Percentiles rank a stretch among this genome's conserved stretches.
Evolutionary conservation across 2,113 vertebrate species (phyloP).

Genomic region (Panthera leo): DNA sequence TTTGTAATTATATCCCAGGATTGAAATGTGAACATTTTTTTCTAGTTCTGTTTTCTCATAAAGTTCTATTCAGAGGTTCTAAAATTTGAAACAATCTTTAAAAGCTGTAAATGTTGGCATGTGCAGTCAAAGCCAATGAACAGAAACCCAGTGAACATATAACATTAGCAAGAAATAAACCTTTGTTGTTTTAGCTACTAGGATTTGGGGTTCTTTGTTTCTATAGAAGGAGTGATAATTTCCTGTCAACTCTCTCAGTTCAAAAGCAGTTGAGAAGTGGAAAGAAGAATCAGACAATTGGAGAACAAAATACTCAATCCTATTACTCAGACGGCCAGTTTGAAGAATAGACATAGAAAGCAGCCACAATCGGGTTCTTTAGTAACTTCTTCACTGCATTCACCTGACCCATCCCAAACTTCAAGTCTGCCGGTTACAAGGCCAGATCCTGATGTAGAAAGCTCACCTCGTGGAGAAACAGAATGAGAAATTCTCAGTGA

Average conservation of each 20-base stretch:
- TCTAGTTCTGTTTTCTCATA: constrained; percentile 28
- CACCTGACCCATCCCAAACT: not conserved
- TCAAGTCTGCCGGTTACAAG: not conserved
- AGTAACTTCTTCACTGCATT: not conserved
- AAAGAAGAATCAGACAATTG: not conserved
- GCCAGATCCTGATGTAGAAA: not conserved
- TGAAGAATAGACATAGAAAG: not conserved
- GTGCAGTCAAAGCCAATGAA: not conserved
- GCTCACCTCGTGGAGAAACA: not conserved
- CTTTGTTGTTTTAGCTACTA: not conserved
- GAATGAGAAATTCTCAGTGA: not conserved
- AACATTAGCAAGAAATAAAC: not conserved
- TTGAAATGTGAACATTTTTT: constrained; percentile 25
- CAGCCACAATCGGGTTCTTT: not conserved
- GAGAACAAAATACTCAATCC: not conserved
- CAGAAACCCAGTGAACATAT: not conserved
- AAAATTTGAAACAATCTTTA: constrained; percentile 19
- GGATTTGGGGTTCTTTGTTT: not conserved
- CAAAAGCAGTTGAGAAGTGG: not conserved
- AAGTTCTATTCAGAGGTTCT: not conserved
- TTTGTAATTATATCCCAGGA: not conserved
- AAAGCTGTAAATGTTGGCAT: not conserved
- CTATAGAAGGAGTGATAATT: not conserved
- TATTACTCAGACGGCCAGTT: not conserved
- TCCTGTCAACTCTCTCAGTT: not conserved